phyloP scores from a whole-genome alignment of 1,140 invertebrate genomes.

The Hormaphis cornu region DNA sequence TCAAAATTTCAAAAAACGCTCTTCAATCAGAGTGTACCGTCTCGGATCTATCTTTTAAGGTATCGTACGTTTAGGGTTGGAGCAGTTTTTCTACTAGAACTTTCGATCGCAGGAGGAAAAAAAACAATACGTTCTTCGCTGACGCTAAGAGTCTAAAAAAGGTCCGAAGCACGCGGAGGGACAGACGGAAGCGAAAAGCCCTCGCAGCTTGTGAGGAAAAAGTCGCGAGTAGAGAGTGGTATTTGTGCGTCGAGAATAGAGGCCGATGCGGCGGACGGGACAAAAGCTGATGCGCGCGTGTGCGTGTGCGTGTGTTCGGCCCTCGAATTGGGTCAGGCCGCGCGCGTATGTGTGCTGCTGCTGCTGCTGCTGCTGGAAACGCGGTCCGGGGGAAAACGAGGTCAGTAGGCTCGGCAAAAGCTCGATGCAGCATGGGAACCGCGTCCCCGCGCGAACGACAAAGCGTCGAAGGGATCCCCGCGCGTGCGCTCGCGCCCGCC shows the following conservation, averaged over 20 bases:
- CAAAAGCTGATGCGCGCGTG: neutral
- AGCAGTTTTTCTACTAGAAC: too few species aligned
- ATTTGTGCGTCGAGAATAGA: neutral
- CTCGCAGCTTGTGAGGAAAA: too few species aligned
- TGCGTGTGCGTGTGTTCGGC: neutral
- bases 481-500: too few species aligned
- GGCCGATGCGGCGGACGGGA: slow-evolving; percentile 11
- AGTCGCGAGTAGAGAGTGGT: neutral
- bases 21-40: too few species aligned
- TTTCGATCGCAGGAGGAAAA: too few species aligned
- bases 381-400: slow-evolving; percentile 36
- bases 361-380: slow-evolving; percentile 33
- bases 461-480: slow-evolving; percentile 22
- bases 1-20: too few species aligned
- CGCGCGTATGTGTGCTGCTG: slow-evolving; percentile 10
- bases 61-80: too few species aligned
- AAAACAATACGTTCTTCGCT: too few species aligned
- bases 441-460: neutral
- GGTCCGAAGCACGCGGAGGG: neutral
- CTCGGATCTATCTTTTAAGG: too few species aligned
- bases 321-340: slow-evolving; percentile 34
- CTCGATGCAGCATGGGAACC: neutral
- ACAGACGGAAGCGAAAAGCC: neutral
- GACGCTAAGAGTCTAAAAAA: too few species aligned
- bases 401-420: slow-evolving; percentile 4